These are phyloP conservation scores for Oligia fasciuncula DNA, from an alignment of 2,888 invertebrate genomes.

Conservation along the genomic window DNA sequence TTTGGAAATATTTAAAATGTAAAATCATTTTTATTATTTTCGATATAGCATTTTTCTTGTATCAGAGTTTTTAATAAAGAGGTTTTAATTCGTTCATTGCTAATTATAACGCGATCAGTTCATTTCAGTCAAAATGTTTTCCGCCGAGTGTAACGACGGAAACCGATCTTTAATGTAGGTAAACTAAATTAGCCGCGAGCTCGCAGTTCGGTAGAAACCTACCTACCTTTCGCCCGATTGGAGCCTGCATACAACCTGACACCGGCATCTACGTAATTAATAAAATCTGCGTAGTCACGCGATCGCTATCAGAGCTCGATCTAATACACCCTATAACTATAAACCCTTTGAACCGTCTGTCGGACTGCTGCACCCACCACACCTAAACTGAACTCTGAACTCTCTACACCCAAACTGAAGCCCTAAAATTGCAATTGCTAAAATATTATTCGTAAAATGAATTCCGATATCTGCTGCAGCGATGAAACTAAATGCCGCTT, in stretches of 20 bases:
- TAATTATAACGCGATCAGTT: background rate
- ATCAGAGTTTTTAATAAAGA: background rate
- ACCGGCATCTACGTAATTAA: constrained; percentile 33
- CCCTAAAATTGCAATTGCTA: background rate
- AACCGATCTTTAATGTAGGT: background rate
- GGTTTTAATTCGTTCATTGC: constrained; percentile 2
- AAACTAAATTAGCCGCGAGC: background rate
- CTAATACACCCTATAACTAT: constrained; percentile 14
- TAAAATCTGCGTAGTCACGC: constrained; percentile 25
- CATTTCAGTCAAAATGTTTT: background rate
- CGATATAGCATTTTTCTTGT: background rate
- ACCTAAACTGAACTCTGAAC: too few relatives aligned
- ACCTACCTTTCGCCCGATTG: background rate
- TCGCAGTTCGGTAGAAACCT: background rate
- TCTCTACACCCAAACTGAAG: background rate
- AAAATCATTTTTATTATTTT: background rate
- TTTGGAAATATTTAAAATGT: constrained; percentile 4
- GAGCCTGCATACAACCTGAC: constrained; percentile 17
- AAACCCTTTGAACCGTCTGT: constrained; percentile 11
- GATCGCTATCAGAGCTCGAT: constrained; percentile 28
- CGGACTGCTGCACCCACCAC: background rate
- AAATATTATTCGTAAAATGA: constrained; percentile 9
- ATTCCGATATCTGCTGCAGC: background rate
- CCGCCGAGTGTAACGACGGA: too few relatives aligned
- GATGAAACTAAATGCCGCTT: constrained; percentile 6